These are phyloP conservation scores for Griposia aprilina DNA, from an alignment of 2,888 invertebrate genomes.

Conservation along the genomic window DNA sequence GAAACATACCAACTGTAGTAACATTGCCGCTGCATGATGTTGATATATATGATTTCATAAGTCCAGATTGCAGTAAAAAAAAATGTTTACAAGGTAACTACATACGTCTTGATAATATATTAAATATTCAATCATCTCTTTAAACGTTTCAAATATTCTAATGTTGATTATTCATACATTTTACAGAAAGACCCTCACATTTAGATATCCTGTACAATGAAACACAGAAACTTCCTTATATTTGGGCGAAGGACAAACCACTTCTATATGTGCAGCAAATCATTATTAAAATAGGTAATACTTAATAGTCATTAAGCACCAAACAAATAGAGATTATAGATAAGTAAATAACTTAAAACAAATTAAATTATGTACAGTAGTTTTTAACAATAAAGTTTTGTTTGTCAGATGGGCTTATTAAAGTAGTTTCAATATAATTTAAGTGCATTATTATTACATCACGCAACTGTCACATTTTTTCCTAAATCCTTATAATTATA, in stretches of 20 bases:
- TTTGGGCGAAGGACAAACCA: slow-evolving; percentile 92
- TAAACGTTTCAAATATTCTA: slow-evolving; percentile 29
- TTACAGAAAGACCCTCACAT: slow-evolving; percentile 77
- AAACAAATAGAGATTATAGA: neutral
- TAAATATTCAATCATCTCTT: neutral
- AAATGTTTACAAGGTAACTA: slow-evolving; percentile 77
- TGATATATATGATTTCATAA: slow-evolving; percentile 64
- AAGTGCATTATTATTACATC: too few species aligned
- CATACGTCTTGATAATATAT: neutral
- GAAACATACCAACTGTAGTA: slow-evolving; percentile 95
- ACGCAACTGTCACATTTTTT: neutral
- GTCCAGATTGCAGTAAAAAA: slow-evolving; percentile 72
- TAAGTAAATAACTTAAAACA: neutral
- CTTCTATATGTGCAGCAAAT: slow-evolving; percentile 94
- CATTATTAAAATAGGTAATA: slow-evolving; percentile 91
- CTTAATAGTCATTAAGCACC: slow-evolving; percentile 5
- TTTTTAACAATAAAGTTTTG: neutral
- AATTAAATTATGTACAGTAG: neutral
- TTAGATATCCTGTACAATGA: slow-evolving; percentile 83
- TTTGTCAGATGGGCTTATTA: neutral
- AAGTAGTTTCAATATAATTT: too few species aligned
- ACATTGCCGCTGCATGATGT: slow-evolving; percentile 85
- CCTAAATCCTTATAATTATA: neutral
- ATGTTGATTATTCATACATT: slow-evolving; percentile 36
- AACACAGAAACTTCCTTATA: slow-evolving; percentile 88